Evolutionary conservation across 2,888 invertebrate species (phyloP).

Genomic region (Monoplex corrugatus): DNA sequence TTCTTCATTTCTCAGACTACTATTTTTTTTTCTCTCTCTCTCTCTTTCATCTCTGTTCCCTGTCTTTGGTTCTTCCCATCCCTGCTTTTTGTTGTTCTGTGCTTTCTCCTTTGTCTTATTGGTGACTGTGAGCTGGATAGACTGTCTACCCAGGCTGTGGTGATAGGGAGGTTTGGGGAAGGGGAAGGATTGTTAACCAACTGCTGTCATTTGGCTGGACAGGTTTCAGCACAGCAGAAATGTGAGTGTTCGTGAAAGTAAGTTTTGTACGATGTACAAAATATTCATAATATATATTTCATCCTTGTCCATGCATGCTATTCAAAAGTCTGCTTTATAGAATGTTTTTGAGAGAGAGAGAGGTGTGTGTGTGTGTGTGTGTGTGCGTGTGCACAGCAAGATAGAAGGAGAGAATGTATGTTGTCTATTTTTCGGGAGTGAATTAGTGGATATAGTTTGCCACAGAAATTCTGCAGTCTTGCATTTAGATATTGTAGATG

Average conservation of each 20-base stretch:
- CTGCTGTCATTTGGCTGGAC: not conserved
- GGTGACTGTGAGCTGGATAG: too few relatives aligned
- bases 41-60: not conserved
- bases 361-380: not conserved
- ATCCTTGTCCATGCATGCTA: not conserved
- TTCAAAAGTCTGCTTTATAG: not conserved
- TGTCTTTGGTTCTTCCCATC: not conserved
- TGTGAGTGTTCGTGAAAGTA: not conserved
- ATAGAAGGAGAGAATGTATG: not conserved
- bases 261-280: conserved; percentile 22
- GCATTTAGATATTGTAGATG: too few relatives aligned
- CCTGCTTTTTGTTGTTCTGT: not conserved
- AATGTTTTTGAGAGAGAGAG: not conserved
- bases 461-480: too few relatives aligned
- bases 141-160: not conserved
- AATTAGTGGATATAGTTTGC: too few relatives aligned
- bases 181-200: too few relatives aligned
- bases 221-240: not conserved
- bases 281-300: conserved; percentile 31
- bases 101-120: not conserved
- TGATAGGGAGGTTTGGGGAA: too few relatives aligned
- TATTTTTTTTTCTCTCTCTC: not conserved
- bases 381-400: not conserved
- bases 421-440: too few relatives aligned
- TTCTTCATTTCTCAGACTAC: too few relatives aligned